Conservation (phyloP, 1,140 invertebrate species). For the Charaxes varanes region DNA sequence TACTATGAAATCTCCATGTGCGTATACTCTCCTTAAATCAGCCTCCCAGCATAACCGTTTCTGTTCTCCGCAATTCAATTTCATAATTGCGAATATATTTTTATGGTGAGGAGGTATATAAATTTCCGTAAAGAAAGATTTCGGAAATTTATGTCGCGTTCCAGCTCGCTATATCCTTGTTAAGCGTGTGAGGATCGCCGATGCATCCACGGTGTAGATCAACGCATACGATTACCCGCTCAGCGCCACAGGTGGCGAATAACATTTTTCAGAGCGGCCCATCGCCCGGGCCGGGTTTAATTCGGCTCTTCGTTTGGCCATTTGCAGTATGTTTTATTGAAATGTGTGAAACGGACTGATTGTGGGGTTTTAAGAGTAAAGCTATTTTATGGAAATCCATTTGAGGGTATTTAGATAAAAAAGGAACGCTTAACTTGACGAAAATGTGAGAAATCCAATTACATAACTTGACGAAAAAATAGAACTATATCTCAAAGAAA, state of each 20-base stretch:
- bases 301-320: constrained; percentile 44
- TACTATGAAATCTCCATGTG: no score
- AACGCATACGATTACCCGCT: constrained; percentile 65
- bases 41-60: no score
- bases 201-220: constrained; percentile 58
- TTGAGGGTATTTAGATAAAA: no score
- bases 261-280: constrained; percentile 64
- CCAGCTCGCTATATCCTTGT: constrained; percentile 31
- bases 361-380: constrained; percentile 6
- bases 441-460: no score
- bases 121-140: no score
- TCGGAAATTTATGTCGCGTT: not conserved
- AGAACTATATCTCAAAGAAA: no score
- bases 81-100: no score
- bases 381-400: constrained; percentile 8
- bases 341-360: constrained; percentile 35
- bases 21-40: no score
- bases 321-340: constrained; percentile 62
- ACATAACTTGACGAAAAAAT: no score
- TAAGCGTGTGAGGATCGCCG: constrained; percentile 18
- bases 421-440: no score
- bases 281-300: constrained; percentile 45
- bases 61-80: no score
- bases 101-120: no score
- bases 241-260: constrained; percentile 64